phyloP scores from a whole-genome alignment of 2,888 invertebrate genomes.

The Drosophila greeni region DNA sequence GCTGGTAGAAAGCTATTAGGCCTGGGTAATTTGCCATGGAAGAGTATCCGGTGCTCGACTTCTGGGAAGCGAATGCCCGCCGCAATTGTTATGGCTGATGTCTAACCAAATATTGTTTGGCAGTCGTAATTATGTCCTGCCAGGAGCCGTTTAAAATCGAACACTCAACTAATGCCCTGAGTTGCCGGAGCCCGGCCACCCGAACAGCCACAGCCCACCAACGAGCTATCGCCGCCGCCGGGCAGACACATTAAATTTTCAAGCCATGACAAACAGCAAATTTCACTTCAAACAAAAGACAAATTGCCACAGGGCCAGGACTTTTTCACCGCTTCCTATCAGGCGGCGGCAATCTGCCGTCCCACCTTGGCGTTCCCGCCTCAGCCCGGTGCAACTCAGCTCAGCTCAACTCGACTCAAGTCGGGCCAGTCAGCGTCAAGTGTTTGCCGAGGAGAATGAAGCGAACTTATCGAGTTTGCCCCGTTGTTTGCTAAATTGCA shows the following conservation, averaged over 20 bases:
- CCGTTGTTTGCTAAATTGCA: slow-evolving; percentile 73
- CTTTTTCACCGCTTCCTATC: slow-evolving; percentile 46
- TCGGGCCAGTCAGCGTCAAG: slow-evolving; percentile 61
- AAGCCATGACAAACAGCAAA: slow-evolving; percentile 66
- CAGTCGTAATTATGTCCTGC: slow-evolving; percentile 59
- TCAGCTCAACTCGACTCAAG: slow-evolving; percentile 15
- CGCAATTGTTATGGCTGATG: slow-evolving; percentile 33
- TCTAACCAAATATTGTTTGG: slow-evolving; percentile 51
- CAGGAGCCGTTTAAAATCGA: slow-evolving; percentile 39
- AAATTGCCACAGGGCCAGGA: slow-evolving; percentile 62
- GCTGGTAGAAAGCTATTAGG: background rate
- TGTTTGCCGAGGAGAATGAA: slow-evolving; percentile 59
- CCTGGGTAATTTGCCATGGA: background rate
- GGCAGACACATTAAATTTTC: slow-evolving; percentile 59
- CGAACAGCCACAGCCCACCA: background rate
- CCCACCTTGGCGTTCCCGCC: slow-evolving; percentile 20
- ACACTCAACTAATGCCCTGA: slow-evolving; percentile 17
- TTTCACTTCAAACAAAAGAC: slow-evolving; percentile 73
- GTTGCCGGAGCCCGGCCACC: background rate
- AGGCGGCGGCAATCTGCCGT: slow-evolving; percentile 43
- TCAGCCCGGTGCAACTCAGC: slow-evolving; percentile 22
- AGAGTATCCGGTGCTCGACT: slow-evolving; percentile 11
- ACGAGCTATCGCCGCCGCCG: background rate
- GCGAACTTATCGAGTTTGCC: slow-evolving; percentile 62
- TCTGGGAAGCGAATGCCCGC: background rate